These are phyloP conservation scores for Helarctos malayanus DNA, from an alignment of 2,797 vertebrate genomes.

Conservation along the genomic window DNA sequence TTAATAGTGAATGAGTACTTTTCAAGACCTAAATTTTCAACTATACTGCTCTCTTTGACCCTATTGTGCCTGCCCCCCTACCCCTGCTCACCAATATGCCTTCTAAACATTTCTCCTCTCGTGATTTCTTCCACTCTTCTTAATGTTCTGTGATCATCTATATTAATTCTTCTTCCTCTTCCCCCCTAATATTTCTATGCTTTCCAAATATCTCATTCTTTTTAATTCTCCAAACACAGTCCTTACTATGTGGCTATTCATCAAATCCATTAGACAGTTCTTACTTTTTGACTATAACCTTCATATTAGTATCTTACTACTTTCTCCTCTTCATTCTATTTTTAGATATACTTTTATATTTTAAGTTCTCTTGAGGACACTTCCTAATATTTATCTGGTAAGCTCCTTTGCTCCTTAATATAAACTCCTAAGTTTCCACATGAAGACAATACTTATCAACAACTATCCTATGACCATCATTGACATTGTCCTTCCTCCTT, in stretches of 20 bases:
- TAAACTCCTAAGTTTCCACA: background rate
- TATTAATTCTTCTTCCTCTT: background rate
- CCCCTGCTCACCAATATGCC: accelerated
- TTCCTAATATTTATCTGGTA: background rate
- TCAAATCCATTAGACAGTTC: background rate
- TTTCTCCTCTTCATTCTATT: too few species aligned
- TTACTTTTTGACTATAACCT: background rate
- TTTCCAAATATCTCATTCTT: background rate
- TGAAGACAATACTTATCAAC: background rate
- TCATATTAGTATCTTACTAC: background rate
- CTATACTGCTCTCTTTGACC: accelerated
- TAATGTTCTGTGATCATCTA: background rate
- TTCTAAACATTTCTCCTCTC: background rate
- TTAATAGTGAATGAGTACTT: background rate
- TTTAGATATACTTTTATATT: background rate
- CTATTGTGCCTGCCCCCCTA: accelerated
- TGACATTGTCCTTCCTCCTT: background rate
- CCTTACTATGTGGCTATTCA: background rate
- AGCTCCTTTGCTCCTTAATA: background rate
- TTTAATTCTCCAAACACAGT: background rate
- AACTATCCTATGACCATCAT: too few species aligned
- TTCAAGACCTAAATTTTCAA: background rate
- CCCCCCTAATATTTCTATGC: background rate
- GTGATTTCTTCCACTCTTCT: background rate
- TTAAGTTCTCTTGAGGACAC: background rate